Evolutionary conservation across 2,113 vertebrate genomes (phyloP), one percentile per base, ranked within the genome.

Genomic region (Micromys minutus): DNA sequence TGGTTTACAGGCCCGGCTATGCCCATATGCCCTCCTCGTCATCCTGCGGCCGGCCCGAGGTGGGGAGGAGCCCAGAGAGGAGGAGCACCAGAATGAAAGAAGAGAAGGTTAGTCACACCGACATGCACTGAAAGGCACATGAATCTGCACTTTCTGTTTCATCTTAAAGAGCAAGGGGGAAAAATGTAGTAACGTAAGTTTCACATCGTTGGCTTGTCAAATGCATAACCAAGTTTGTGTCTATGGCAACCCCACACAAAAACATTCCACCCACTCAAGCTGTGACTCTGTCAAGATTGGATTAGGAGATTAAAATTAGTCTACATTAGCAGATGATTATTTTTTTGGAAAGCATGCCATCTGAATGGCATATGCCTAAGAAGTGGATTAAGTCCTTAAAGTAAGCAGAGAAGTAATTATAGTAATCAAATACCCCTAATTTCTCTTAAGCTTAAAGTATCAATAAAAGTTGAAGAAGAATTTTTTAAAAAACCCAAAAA

Each of bases 21-120:
- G 99, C 99, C 99, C 99, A 99, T 98, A 99, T 99, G 95, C 99
- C 99, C 98, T 99, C 99, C 98, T 99, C 99, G 79, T 99, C 99
- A 98, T 99, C 99, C 99, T 99, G 99, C 67, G 95, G 97, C 90
- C 93, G 86, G 92, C 95, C 98, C 97, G 91, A 89, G 39, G 98
- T 96, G 80, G 97, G 96, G 96, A 97, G 97, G 98, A 97, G 97
- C 97, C 97, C 93, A 97, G 96, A 96, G 95, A 84, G 97, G 97
- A 67, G 91, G 97, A 97, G 97, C 97, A 97, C 96, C 97, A 98
- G 97, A 98, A 98, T 87, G 98, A 98, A 98, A 98, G 96, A 98
- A 98, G 94, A 98, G 97, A 98, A 98, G 80, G 90, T 98, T 98
- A 98, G 97, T 98, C 96, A 98, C 97, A 97, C 94, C 94, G 77